Percentiles rank a stretch among this genome's conserved stretches.
phyloP scores from a whole-genome alignment of 2,888 invertebrate species.

The Acrobasis repandana region DNA sequence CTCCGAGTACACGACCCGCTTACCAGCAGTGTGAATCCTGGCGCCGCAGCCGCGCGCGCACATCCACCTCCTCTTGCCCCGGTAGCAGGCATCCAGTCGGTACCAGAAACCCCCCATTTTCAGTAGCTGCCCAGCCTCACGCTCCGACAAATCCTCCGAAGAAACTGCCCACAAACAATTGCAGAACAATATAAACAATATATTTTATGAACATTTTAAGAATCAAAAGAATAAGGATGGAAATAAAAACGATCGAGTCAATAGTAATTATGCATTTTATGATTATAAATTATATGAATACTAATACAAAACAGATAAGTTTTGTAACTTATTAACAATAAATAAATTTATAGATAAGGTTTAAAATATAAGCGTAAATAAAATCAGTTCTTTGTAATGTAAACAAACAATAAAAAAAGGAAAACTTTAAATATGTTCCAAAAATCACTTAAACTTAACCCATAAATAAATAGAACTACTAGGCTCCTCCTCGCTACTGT shows the following conservation, averaged over 20 bases:
- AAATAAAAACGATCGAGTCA: constrained; percentile 19
- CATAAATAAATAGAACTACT: no score
- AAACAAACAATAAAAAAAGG: background rate
- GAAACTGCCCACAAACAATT: constrained; percentile 27
- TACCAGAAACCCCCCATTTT: constrained; percentile 71
- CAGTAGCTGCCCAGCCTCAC: constrained; percentile 51
- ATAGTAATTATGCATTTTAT: constrained; percentile 31
- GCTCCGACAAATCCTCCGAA: constrained; percentile 28
- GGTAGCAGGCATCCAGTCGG: constrained; percentile 62
- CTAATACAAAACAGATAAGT: constrained; percentile 23
- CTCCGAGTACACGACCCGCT: constrained; percentile 66
- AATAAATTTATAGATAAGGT: background rate
- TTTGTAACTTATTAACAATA: background rate
- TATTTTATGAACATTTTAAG: constrained; percentile 7
- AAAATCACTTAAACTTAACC: no score
- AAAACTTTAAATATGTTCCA: no score
- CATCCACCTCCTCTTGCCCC: constrained; percentile 65
- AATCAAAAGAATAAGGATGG: constrained; percentile 24
- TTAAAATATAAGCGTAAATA: constrained; percentile 15
- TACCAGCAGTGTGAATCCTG: constrained; percentile 68
- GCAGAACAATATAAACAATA: constrained; percentile 11
- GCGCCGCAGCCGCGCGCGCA: constrained; percentile 74
- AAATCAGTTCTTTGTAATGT: constrained; percentile 16
- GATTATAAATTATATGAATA: constrained; percentile 30
- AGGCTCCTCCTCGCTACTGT: constrained; percentile 41